A percentile compares a stretch with the other conserved stretches of the same genome.
Conservation (phyloP, 1,140 invertebrate genomes). For the Pogonomyrmex californicus region DNA sequence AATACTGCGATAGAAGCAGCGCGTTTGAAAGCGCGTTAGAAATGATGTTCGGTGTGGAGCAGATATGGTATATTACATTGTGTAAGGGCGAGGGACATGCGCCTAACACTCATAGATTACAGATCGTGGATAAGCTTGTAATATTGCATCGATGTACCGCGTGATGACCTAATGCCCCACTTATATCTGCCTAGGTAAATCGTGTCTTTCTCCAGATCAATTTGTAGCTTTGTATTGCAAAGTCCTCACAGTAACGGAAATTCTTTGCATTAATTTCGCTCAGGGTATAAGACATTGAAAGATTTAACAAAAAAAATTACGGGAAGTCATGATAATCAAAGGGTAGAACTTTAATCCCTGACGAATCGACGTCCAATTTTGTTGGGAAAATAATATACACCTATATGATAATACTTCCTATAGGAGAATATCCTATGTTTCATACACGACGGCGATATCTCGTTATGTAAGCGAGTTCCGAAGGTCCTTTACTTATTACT, state of each 20-base stretch:
- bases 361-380: background rate
- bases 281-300: too few relatives aligned
- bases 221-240: constrained; percentile 46
- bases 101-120: constrained; percentile 45
- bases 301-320: background rate
- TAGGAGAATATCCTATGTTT: background rate
- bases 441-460: background rate
- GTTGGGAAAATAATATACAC: background rate
- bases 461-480: background rate
- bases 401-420: background rate
- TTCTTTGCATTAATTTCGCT: background rate
- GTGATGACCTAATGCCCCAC: constrained; percentile 76
- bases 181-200: constrained; percentile 57
- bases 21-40: constrained; percentile 13
- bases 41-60: constrained; percentile 14
- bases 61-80: background rate
- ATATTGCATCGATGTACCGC: constrained; percentile 70
- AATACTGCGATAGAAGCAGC: background rate
- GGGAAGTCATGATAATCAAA: background rate
- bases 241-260: background rate
- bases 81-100: constrained; percentile 28
- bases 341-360: background rate
- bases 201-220: constrained; percentile 41
- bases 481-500: background rate
- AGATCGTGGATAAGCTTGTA: constrained; percentile 47